Percentiles rank a stretch among this genome's conserved stretches.
Conservation (phyloP, 2,113 vertebrate species). For the Thermophis baileyi region DNA sequence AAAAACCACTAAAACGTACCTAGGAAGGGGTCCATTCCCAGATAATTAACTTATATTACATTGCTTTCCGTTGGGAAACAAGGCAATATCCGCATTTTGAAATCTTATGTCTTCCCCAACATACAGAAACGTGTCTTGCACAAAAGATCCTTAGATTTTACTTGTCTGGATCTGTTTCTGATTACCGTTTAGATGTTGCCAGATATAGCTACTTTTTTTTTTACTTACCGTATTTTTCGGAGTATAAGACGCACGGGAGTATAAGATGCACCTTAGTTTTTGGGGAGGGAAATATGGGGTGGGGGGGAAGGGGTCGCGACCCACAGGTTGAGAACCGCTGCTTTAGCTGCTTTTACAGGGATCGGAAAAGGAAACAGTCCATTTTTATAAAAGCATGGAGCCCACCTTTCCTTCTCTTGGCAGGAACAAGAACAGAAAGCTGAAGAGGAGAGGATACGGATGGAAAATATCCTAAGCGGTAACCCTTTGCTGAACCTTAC, state of each 20-base stretch:
- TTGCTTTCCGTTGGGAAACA: too few relatives aligned
- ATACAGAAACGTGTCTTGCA: neutral
- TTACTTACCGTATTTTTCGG: too few relatives aligned
- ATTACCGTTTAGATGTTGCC: neutral
- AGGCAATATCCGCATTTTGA: too few relatives aligned
- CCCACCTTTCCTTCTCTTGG: conserved; percentile 18
- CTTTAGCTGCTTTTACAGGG: neutral
- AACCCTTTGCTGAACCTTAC: conserved; percentile 93
- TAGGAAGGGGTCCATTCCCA: too few relatives aligned
- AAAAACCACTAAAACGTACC: too few relatives aligned
- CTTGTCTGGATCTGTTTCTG: neutral
- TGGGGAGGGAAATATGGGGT: too few relatives aligned
- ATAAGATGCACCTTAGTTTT: too few relatives aligned
- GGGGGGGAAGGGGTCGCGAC: too few relatives aligned
- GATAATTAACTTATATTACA: too few relatives aligned
- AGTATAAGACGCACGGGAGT: too few relatives aligned
- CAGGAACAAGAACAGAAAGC: conserved; percentile 97
- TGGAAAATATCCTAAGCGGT: conserved; percentile 97
- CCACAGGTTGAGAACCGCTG: too few relatives aligned
- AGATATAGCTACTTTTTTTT: neutral
- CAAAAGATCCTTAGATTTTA: neutral
- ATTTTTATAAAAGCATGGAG: neutral
- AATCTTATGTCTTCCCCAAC: neutral
- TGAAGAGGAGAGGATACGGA: conserved; percentile 94
- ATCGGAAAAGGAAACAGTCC: neutral